Evolutionary conservation across 2,113 vertebrate species (phyloP), one percentile per base, ranked within the genome.

Genomic region (Isurus oxyrinchus): DNA sequence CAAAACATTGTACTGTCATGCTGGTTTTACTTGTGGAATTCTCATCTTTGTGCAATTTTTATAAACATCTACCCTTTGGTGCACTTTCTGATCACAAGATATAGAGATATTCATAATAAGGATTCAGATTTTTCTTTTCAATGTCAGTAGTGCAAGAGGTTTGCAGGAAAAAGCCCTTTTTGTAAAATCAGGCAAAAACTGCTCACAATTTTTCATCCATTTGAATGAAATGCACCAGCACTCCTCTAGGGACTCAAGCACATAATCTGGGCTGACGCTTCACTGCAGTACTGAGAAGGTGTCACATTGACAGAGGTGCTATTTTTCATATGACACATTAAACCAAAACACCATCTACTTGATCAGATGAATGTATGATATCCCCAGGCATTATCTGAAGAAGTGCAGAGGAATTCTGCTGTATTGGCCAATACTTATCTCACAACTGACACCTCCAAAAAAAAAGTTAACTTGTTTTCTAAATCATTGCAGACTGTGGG

Each of bases 21-120:
- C 59, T 94, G 90, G 90, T 63, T 40, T 63, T 94, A 94, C 59
- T 23, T 94, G 59, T 63, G 35, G 90, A 61, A 40, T 94, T 63
- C 35, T n/a, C 59, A 94, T n/a, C 59, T 94, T 94, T 94, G n/a
- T 40, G 59, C 90, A 94, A 66, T 63, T 94, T n/a, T 66, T 94
- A 40, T 63, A 63, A 94, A 94, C 90, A 94, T 61, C 90, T 44
- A 40, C 59, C 23, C 81, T 49, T 84, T 49, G 21, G n/a, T 94
- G 59, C 21, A 63, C 90, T 94, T 63, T 40, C 23, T 94, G 90
- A 94, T 94, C 90, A 63, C 19, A 49, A 94, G 90, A 94, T 94
- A 94, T 66, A 16, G n/a, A 31, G n/a, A 8, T 63, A 35, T n/a
- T 61, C 57, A 93, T 23, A 61, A 63, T 61, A 94, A 66, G 90